These are phyloP conservation scores for Piprites chloris DNA, from an alignment of 2,113 vertebrate genomes.

Conservation along the genomic window DNA sequence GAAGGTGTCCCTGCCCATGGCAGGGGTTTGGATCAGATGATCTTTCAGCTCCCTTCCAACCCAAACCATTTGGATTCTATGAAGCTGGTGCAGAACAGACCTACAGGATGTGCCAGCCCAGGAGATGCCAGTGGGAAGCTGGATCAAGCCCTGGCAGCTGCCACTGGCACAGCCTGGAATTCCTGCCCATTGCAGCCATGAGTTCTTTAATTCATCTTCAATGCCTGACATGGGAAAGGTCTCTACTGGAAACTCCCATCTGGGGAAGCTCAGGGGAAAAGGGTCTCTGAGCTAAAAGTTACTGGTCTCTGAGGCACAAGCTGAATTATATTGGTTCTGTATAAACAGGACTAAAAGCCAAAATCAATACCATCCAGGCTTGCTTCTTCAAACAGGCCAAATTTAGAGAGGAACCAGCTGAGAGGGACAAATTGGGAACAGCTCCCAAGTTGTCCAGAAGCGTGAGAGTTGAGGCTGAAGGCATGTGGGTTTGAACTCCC, in stretches of 20 bases:
- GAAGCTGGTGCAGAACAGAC: not conserved
- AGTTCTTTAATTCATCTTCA: not conserved
- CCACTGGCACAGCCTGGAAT: not conserved
- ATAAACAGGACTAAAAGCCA: conserved; percentile 40
- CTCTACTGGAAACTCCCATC: not conserved
- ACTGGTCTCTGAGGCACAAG: not conserved
- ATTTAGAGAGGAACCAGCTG: conserved; percentile 20
- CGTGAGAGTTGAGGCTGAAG: not conserved
- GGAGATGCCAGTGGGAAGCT: not conserved
- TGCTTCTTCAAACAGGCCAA: not conserved
- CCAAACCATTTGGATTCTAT: not conserved
- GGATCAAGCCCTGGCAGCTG: not conserved
- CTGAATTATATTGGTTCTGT: not conserved
- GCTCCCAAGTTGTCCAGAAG: not conserved
- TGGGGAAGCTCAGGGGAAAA: not conserved
- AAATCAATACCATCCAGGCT: conserved; percentile 3
- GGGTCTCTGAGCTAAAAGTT: not conserved
- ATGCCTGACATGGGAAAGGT: not conserved
- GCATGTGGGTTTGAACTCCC: not conserved
- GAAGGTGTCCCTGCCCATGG: not conserved
- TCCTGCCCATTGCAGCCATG: not conserved
- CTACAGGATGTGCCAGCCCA: not conserved
- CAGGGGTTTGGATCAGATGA: not conserved
- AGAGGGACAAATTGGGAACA: not conserved
- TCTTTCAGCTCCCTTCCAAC: not conserved